Evolutionary conservation across 2,797 vertebrate genomes (phyloP), one percentile per base, ranked within the genome.

Genomic region (Aulostomus chinensis): DNA sequence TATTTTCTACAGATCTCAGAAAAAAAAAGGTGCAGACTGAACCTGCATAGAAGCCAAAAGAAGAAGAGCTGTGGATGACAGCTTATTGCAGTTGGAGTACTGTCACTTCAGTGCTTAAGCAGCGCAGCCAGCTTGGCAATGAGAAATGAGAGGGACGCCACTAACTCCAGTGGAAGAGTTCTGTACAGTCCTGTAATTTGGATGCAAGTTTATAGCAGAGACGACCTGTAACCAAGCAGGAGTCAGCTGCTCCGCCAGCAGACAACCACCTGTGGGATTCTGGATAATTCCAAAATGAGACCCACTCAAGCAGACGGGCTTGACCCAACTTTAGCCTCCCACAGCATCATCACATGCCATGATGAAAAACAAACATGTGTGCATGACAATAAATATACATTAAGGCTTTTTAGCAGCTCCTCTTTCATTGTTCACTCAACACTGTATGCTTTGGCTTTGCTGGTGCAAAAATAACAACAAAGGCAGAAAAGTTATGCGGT

Each of bases 141-240:
- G 56, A 54, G 54, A 87, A 79, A 79, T 73, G 28, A 83, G 69
- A 85, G 75, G 60, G 68, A 63, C 69, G 75, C 77, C 80, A 56
- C 78, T 78, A 76, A 78, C 58, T 75, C 51, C 58, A 80, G 54
- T 53, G 66, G 73, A 16, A 65, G 58, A 56, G 70, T 55, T 68
- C 61, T 63, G 66, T 51, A 68, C 69, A 72, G 63, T 80, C 80
- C 74, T 88, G 61, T 89, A 84, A 88, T 91, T 89, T 86, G 51
- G 81, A 66, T 57, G 37, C 58, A 62, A 81, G 79, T 90, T 86
- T 86, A 88, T 73, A 70, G 68, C 70, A 73, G 58, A 49, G 58
- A 42, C 81, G 76, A 86, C 81, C 71, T 52, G 59, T 54, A 68
- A 80, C 80, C 88, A 86, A 70, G 37, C 71, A 60, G 67, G 54